Conservation (phyloP, 2,888 invertebrate species). For the Rhagonycha fulva region DNA sequence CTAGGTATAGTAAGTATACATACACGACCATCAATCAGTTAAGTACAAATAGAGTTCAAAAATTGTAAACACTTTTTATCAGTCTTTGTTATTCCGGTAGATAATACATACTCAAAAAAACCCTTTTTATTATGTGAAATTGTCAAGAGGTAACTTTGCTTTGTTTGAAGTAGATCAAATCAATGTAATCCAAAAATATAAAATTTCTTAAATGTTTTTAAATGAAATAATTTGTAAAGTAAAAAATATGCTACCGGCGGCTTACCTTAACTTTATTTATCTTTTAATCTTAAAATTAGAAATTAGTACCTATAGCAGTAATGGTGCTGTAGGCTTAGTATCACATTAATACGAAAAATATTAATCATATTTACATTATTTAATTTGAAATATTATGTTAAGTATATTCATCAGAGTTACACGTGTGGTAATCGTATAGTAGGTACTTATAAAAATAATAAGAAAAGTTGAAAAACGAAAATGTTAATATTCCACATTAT, state of each 20-base stretch:
- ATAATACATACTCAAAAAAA: too few species aligned
- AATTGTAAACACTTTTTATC: not conserved
- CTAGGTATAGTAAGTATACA: too few species aligned
- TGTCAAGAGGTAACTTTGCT: too few species aligned
- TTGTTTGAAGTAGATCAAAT: not conserved
- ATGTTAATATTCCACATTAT: not conserved
- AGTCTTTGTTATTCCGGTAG: too few species aligned
- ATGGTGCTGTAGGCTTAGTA: not conserved
- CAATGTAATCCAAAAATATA: not conserved
- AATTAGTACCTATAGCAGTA: not conserved
- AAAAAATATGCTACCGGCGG: not conserved
- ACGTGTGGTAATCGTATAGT: not conserved
- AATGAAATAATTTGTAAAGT: not conserved
- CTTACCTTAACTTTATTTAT: too few species aligned
- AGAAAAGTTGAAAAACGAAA: not conserved
- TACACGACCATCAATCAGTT: not conserved
- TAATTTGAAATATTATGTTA: not conserved
- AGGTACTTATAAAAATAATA: not conserved
- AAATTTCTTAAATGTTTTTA: too few species aligned
- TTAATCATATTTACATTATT: not conserved
- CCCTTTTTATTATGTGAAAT: too few species aligned
- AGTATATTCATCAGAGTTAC: not conserved
- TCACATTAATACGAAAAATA: not conserved
- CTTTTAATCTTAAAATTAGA: not conserved
- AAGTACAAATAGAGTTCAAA: not conserved